These are phyloP conservation scores for Apamea epomidion DNA, from an alignment of 2,888 invertebrate species.

Conservation along the genomic window DNA sequence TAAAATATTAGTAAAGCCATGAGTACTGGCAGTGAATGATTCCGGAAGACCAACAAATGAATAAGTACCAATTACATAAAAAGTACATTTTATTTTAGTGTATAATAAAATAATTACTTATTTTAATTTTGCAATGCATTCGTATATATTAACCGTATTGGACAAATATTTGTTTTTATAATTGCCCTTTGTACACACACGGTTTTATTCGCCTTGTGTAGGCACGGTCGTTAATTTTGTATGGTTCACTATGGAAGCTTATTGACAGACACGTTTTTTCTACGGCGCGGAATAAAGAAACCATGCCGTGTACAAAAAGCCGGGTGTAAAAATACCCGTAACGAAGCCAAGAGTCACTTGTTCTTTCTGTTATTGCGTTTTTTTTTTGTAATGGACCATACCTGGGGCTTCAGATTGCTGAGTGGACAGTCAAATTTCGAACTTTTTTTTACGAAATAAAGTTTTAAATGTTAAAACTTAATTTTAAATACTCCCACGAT, in stretches of 20 bases:
- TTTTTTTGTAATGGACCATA: too few species aligned
- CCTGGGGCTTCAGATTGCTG: too few species aligned
- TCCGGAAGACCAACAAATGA: neutral
- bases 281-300: too few species aligned
- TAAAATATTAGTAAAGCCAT: conserved; percentile 12
- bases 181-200: too few species aligned
- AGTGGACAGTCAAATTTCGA: neutral
- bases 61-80: conserved; percentile 39
- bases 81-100: conserved; percentile 22
- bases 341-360: neutral
- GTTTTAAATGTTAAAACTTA: neutral
- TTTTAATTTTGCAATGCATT: neutral
- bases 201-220: too few species aligned
- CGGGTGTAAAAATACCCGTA: neutral
- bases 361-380: neutral
- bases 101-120: neutral
- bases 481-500: neutral
- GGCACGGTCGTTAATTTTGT: too few species aligned
- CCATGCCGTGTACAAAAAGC: too few species aligned
- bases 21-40: conserved; percentile 42
- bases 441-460: neutral
- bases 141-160: neutral
- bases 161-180: neutral
- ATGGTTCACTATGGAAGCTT: too few species aligned
- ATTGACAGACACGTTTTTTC: too few species aligned